Base-by-base conservation (phyloP, 2,797 vertebrate species). In the Anguilla anguilla region DNA sequence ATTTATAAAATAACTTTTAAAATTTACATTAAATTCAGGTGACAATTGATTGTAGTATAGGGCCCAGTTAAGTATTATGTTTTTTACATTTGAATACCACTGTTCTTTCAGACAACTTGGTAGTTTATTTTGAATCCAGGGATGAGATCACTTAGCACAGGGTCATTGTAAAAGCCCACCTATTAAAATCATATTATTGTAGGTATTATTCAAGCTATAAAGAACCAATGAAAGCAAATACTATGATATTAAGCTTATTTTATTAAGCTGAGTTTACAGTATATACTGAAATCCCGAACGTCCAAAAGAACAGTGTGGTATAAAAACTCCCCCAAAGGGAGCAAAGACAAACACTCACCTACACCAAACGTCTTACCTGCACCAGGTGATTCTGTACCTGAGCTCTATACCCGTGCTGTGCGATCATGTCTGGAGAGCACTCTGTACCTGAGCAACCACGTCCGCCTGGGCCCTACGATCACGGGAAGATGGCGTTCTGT, bases 401-500 rank as follows among this genome's bases (percentile, higher is more conserved):
- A 64, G 17, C 61, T 64, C 61, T 25, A 64, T 64, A 64, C 61
- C 69, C 31, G 69, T 28, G 31, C 72, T 77, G 15, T 15, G 39
- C 15, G 1, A 35, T 35, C 13, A 39, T 2, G 17, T 17, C 31
- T 7, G 69, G 69, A 31, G 69, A 77, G 72, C 15, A 35, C 15
- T 35, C 3, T 15, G 13, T 72, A 77, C 35, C 72, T 77, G 72
- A 77, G 11, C 35, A 7, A n/a, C 35, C 28, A 39, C 3, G 13
- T 39, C 35, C 31, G 46, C 74, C 74, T 83, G 61, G 25, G 28
- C 87, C 86, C 46, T 69, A 85, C 31, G 39, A 86, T 55, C 49
- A 49, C 69, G 55, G 69, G 86, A 88, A 57, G 53, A 22, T 85
- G 89, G 88, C 77, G 74, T 83, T 88, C 85, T 39, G 35, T 49